Percentiles rank a stretch among this genome's conserved stretches.
Evolutionary conservation across 1,140 invertebrate genomes (phyloP).

Genomic region (Hetaerina americana): DNA sequence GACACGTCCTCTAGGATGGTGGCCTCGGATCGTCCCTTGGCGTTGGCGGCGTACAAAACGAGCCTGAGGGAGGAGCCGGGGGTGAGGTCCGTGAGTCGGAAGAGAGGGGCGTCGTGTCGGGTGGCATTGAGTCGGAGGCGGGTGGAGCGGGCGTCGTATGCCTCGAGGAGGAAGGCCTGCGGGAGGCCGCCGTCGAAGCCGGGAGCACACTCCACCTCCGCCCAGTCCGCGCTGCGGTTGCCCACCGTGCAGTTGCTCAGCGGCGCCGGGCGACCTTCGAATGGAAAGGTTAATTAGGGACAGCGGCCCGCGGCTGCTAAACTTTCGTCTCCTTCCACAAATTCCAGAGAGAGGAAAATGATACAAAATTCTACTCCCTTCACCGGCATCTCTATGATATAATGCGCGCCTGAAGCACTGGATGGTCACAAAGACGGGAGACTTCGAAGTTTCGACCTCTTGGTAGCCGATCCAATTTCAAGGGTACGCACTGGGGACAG

Average conservation of each 20-base stretch:
- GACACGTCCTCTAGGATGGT: conserved; percentile 70
- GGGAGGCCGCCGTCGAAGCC: conserved; percentile 75
- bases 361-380: too few relatives aligned
- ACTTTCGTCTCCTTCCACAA: too few relatives aligned
- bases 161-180: conserved; percentile 71
- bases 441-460: too few relatives aligned
- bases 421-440: too few relatives aligned
- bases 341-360: too few relatives aligned
- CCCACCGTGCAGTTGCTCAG: conserved; percentile 71
- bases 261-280: conserved; percentile 41
- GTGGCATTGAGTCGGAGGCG: conserved; percentile 53
- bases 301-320: too few relatives aligned
- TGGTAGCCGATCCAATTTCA: too few relatives aligned
- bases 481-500: too few relatives aligned
- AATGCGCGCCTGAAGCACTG: too few relatives aligned
- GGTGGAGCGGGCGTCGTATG: conserved; percentile 55
- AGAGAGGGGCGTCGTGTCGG: conserved; percentile 44
- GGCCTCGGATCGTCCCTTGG: conserved; percentile 70
- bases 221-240: conserved; percentile 51
- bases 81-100: conserved; percentile 50
- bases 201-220: conserved; percentile 57
- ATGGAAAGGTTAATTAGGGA: too few relatives aligned
- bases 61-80: conserved; percentile 50
- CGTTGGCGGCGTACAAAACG: conserved; percentile 71
- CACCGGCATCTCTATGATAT: too few relatives aligned